Conservation (phyloP, 2,888 invertebrate genomes). For the Macrophya annulata region DNA sequence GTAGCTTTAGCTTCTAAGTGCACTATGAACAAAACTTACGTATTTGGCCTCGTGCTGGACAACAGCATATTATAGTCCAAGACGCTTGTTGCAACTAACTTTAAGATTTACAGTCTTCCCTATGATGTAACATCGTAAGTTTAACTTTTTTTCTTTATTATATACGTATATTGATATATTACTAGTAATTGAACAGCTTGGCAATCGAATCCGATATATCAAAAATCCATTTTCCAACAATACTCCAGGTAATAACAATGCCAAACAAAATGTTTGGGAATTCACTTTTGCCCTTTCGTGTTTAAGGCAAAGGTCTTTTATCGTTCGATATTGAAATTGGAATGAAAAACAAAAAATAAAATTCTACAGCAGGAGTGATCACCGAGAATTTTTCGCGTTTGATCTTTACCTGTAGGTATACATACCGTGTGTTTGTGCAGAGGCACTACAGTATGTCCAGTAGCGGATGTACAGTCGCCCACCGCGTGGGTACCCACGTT, state of each 20-base stretch:
- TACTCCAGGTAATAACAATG: not conserved
- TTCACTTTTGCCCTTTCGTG: not conserved
- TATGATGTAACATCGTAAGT: not conserved
- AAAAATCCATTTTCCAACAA: not conserved
- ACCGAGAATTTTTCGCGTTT: not conserved
- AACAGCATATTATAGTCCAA: constrained; percentile 12
- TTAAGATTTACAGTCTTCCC: constrained; percentile 14
- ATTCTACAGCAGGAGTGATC: not conserved
- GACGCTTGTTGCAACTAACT: constrained; percentile 18
- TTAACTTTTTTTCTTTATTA: not conserved
- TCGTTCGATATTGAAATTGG: not conserved
- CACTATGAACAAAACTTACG: constrained; percentile 6
- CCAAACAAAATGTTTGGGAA: not conserved
- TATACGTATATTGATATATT: not conserved
- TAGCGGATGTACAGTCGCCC: too few relatives aligned
- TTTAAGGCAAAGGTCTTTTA: not conserved
- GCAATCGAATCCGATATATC: not conserved
- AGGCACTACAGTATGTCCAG: too few relatives aligned
- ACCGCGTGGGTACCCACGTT: too few relatives aligned
- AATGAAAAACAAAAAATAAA: not conserved
- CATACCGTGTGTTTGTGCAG: too few relatives aligned
- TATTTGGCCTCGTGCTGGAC: constrained; percentile 18
- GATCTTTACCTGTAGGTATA: not conserved
- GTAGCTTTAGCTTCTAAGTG: constrained; percentile 26
- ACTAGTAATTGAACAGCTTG: not conserved